These are phyloP conservation scores for Lanius ludovicianus DNA, from an alignment of 2,113 vertebrate genomes.

Conservation along the genomic window DNA sequence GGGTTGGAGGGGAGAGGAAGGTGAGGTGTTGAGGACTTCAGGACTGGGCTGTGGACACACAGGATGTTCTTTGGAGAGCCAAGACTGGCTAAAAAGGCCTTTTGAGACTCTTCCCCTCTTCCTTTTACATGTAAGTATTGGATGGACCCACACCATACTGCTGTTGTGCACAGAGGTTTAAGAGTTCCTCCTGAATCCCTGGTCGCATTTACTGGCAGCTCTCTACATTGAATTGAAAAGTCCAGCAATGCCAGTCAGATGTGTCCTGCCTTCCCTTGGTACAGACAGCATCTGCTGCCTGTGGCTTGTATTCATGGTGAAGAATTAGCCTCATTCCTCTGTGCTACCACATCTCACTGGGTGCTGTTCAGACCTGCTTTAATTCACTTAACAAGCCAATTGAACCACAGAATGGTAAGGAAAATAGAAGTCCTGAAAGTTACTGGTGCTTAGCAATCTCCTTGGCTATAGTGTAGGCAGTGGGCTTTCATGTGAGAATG, in stretches of 20 bases:
- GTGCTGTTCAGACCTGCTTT: not conserved
- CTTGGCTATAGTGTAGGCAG: not conserved
- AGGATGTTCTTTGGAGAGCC: not conserved
- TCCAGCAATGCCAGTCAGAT: rapidly evolving
- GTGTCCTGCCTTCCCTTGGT: not conserved
- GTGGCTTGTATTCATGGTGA: rapidly evolving
- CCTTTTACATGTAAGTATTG: not conserved
- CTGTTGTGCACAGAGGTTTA: not conserved
- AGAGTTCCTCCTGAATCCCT: not conserved
- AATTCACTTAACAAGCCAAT: not conserved
- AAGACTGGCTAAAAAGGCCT: not conserved
- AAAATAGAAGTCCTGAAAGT: not conserved
- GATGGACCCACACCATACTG: too few species aligned
- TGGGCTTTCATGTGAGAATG: not conserved
- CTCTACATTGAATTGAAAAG: not conserved
- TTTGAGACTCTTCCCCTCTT: not conserved
- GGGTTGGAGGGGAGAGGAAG: not conserved
- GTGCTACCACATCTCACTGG: not conserved
- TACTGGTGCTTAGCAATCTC: not conserved
- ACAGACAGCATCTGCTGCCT: not conserved
- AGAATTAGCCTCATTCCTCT: not conserved
- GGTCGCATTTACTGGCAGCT: not conserved
- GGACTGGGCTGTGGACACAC: not conserved
- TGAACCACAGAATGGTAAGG: not conserved
- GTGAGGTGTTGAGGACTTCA: not conserved